phyloP scores from a whole-genome alignment of 2,113 vertebrate species.

The western clawed frog (Xenopus tropicalis) region UCB_Xtro_10.0 CM004446.2:71769001-71769500 shows the following conservation, averaged over 20 bases:
- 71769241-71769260: constrained; percentile 18
- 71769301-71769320: constrained; percentile 17
- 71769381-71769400: too few species aligned
- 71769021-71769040: background rate
- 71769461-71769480: too few species aligned
- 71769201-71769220: constrained; percentile 28
- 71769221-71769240: constrained; percentile 24
- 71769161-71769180: constrained; percentile 32
- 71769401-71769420: too few species aligned
- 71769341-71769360: background rate
- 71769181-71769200: constrained; percentile 25
- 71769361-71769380: background rate
- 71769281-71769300: constrained; percentile 2
- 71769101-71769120: constrained; percentile 37
- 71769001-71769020: background rate
- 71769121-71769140: constrained; percentile 15
- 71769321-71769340: background rate
- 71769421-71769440: too few species aligned
- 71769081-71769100: constrained; percentile 26
- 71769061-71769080: background rate
- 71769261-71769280: constrained; percentile 16
- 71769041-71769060: background rate
- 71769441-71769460: too few species aligned
- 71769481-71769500: too few species aligned
- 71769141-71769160: constrained; percentile 36